Evolutionary conservation across 2,888 invertebrate genomes (phyloP).

Genomic region (Oithona nana): DNA sequence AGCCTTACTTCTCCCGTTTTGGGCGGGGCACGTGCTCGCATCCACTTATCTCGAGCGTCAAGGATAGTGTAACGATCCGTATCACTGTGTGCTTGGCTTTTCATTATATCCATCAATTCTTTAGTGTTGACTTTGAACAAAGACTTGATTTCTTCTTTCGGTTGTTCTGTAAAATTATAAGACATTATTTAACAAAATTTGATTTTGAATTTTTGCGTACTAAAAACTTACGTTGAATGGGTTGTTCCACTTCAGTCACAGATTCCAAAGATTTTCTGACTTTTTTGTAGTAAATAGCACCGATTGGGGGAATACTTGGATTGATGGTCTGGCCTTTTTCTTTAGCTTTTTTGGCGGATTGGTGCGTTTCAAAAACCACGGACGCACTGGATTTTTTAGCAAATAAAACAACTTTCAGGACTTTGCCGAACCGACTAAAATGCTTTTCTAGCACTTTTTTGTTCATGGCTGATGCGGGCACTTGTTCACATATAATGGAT

Average conservation of each 20-base stretch:
- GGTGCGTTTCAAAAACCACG: slow-evolving; percentile 42
- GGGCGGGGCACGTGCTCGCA: background rate
- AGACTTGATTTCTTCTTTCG: too few relatives aligned
- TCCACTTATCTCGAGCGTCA: background rate
- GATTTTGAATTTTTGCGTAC: too few relatives aligned
- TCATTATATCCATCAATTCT: background rate
- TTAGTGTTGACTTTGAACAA: too few relatives aligned
- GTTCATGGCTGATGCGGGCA: slow-evolving; percentile 26
- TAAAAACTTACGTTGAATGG: too few relatives aligned
- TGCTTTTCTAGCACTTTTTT: slow-evolving; percentile 24
- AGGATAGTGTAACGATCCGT: background rate
- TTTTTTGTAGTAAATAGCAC: background rate
- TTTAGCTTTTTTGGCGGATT: slow-evolving; percentile 26
- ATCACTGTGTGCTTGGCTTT: background rate
- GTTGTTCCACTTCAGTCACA: too few relatives aligned
- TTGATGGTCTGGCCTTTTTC: slow-evolving; percentile 24
- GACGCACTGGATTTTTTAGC: slow-evolving; percentile 40
- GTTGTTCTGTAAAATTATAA: too few relatives aligned
- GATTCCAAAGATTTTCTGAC: too few relatives aligned
- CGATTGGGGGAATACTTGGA: slow-evolving; percentile 20
- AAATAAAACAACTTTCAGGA: slow-evolving; percentile 43
- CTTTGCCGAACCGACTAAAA: slow-evolving; percentile 44
- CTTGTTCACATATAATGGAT: slow-evolving; percentile 25
- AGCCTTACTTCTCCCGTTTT: background rate
- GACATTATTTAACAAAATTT: too few relatives aligned